Conservation (phyloP, 2,113 vertebrate genomes). For the Thinocorus orbignyianus region DNA sequence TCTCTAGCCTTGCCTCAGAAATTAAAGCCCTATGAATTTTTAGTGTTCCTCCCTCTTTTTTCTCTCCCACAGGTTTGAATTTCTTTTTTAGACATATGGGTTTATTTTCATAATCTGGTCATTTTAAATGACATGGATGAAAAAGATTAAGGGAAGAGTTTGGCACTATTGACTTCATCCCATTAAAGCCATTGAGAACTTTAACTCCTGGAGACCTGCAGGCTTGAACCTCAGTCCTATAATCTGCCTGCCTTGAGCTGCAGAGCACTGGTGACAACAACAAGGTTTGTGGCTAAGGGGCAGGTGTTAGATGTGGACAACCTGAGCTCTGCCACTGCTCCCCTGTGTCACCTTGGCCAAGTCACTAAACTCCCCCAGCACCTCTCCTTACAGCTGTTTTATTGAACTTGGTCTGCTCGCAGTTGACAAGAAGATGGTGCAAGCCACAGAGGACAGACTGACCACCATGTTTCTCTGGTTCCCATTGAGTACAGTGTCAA, state of each 20-base stretch:
- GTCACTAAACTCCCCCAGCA: not conserved
- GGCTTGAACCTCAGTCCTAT: not conserved
- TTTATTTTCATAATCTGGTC: not conserved
- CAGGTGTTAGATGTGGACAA: not conserved
- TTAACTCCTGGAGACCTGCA: not conserved
- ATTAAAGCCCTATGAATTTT: not conserved
- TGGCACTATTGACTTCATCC: not conserved
- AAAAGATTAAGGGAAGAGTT: not conserved
- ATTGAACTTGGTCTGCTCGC: not conserved
- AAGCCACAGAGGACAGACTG: not conserved
- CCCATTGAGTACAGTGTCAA: not conserved
- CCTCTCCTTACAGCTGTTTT: not conserved
- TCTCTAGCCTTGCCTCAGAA: not conserved
- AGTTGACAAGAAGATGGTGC: not conserved
- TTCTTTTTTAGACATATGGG: not conserved
- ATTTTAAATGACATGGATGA: not conserved
- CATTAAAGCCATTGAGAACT: not conserved
- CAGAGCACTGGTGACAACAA: not conserved
- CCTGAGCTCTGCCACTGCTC: not conserved
- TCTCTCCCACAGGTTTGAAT: not conserved
- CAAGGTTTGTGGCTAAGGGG: not conserved
- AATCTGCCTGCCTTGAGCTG: not conserved
- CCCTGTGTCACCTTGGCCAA: not conserved
- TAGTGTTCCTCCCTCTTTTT: not conserved
- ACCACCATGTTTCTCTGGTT: not conserved